These are phyloP conservation scores for Cynodonichthys magdalenae DNA, from an alignment of 2,797 vertebrate species.

Conservation along the genomic window DNA sequence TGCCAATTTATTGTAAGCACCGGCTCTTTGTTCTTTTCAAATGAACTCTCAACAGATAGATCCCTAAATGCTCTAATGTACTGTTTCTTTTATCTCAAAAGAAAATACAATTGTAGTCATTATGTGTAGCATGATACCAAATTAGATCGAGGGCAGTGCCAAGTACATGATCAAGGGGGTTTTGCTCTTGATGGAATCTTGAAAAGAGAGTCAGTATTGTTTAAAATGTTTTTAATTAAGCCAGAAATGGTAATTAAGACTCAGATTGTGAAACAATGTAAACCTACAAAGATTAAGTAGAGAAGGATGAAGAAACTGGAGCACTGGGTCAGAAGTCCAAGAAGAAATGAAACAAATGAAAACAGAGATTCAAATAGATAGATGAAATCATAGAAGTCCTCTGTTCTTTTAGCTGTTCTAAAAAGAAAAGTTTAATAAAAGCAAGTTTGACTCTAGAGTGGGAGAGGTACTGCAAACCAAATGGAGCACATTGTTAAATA, in stretches of 20 bases:
- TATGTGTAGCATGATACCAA: constrained; percentile 40
- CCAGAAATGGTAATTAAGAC: constrained; percentile 51
- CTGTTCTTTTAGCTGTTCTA: constrained; percentile 27
- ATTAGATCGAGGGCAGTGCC: constrained; percentile 25
- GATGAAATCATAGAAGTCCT: constrained; percentile 16
- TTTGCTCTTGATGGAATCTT: constrained; percentile 12
- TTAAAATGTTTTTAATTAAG: constrained; percentile 60
- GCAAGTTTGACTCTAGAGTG: constrained; percentile 44
- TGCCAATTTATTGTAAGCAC: not conserved
- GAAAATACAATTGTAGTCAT: constrained; percentile 26
- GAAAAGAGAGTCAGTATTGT: constrained; percentile 45
- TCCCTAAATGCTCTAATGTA: constrained; percentile 20
- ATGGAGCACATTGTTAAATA: constrained; percentile 41
- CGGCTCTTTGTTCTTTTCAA: constrained; percentile 28
- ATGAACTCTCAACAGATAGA: constrained; percentile 18
- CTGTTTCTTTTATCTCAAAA: constrained; percentile 31
- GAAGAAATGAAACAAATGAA: constrained; percentile 37
- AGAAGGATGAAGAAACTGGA: constrained; percentile 22
- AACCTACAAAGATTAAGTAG: constrained; percentile 27
- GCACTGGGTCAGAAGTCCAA: constrained; percentile 20
- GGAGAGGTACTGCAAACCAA: constrained; percentile 36
- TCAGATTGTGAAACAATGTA: constrained; percentile 34
- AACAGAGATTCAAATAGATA: constrained; percentile 30
- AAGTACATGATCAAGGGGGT: constrained; percentile 18
- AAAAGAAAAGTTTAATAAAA: constrained; percentile 54